Base-by-base conservation (phyloP, 2,888 invertebrate species). In the Auanema freiburgensis region DNA sequence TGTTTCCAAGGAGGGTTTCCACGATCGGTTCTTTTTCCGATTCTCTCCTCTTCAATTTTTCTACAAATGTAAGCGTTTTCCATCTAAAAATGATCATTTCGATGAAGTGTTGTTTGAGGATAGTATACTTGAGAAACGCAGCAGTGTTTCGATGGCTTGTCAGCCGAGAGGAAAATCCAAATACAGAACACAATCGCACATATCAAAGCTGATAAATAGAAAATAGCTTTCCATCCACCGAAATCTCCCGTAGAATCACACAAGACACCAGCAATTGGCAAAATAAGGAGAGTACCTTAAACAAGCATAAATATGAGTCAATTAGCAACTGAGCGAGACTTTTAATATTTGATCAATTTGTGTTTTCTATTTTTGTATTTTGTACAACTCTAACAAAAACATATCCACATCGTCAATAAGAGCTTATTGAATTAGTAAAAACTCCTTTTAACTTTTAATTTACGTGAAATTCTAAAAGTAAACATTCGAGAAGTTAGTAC, bases 121-220 rank as follows among this genome's bases (percentile, higher is more conserved):
- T 33, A 5, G 50, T 63, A 57, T 24, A 71, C 72, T 63, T 69
- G 60, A 14, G 68, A 67, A 57, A 79, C 78, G 65, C 79, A 81
- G 40, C 74, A 74, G 53, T 81, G 80, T 62, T 81, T 81, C 16
- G 79, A 77, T 21, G 81, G 81, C 63, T 81, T 81, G 58, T 81
- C 81, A n/a, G 81, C 81, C 10, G 78, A 74, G 43, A 79, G 64
- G 4, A 79, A 44, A 4, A 80, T 53, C 81, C 81, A 81, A n/a
- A 77, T 72, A 24, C 81, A 40, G 21, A 79, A 65, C 42, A 81
- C 74, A n/a, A 68, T 54, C 23, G 72, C 69, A 33, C 74, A 77
- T 33, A 79, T 73, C 2, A 71, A 59, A n/a, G 79, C 74, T 1
- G 79, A 79, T 10, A 81, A 58, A 60, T 79, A 79, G 68, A 81